Evolutionary conservation across 2,888 invertebrate genomes (phyloP), one percentile per base, ranked within the genome.

Genomic region (Lithophane ornitopus): DNA sequence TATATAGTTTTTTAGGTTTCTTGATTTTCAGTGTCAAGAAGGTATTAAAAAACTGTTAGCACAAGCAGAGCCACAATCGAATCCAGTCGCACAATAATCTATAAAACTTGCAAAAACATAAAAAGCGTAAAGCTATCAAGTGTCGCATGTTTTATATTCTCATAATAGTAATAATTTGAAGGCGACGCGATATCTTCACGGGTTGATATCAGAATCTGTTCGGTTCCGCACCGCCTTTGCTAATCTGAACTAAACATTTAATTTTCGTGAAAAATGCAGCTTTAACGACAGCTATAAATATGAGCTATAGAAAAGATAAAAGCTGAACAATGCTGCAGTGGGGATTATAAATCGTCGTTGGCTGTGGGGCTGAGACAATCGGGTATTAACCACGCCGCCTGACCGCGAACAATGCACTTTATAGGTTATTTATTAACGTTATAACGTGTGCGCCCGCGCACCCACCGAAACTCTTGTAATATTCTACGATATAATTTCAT

Each of bases 331-430:
- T 89, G 72, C 87, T 70, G 74, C 69, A 22, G 71, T 63, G 79
- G 78, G 88, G 84, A 84, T 85, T 85, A 85, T 84, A 84, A 82
- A 67, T 74, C 75, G 85, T 68, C 41, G 78, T 66, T 7, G 70
- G 65, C 61, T 80, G 79, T 66, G 85, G 84, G 80, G 85, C 85
- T 74, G 89, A 90, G 80, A 95, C 95, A 95, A 94, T 94, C 89
- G 94, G 79, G 91, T 87, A 93, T 95, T 92, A 95, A 90, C 93
- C 95, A 95, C 95, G 95, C 91, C 81, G 87, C 82, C 84, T 92
- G 94, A 87, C 78, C 73, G 70, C 74, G 92, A 92, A 95, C 95
- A 95, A 95, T 94, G 91, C 87, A 76, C 85, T 90, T 91, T 92
- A 92, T 92, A 89, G 87, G 82, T 89, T 90, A 91, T 91, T 92